Base-by-base conservation (phyloP, 2,113 vertebrate species). In the Colossoma macropomum region DNA sequence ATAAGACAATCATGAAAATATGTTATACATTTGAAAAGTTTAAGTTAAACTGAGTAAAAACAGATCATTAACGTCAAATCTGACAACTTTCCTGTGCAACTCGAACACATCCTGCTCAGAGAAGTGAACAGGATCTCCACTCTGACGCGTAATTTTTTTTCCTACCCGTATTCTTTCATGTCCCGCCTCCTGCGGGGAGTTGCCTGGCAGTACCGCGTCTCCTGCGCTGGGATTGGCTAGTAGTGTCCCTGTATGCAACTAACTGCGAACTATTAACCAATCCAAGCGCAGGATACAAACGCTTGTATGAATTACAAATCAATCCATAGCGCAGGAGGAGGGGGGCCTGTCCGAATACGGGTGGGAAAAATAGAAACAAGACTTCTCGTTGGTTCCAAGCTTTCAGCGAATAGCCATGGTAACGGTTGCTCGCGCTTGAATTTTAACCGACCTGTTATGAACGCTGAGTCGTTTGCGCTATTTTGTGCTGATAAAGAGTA, bases 91-190 rank as follows among this genome's bases (percentile, higher is more conserved):
- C 17, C 8, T 17, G 10, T 23, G 9, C 1, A 50, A n/a, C 52
- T 30, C 7, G 0, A 32, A 41, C 23, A 21, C 25, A 56, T 54
- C 25, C 48, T 56, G 72, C 27, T 75, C 17, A 21, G 15, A 1
- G 48, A 12, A 30, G 25, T 16, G 9, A 75, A 75, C 72, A 75
- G 72, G 72, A 75, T 75, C 72, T 75, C 38, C 34, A 41, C 32
- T 41, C 32, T 69, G 13, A 4, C 56, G 15, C 50, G 2, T 45
- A 4, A 9, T 16, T 52, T 9, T 52, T 13, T 50, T 54, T 56
- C 21, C 54, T 6, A 56, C 54, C 54, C 21, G 54, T 56, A 23
- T 56, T 56, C 54, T 6, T 15, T 23, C 54, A 17, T 1, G 54
- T 2, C 21, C 54, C 54, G 21, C 54, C 54, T 23, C 54, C 54